These are phyloP conservation scores for Hyphantria cunea DNA, from an alignment of 1,140 invertebrate genomes.

Conservation along the genomic window DNA sequence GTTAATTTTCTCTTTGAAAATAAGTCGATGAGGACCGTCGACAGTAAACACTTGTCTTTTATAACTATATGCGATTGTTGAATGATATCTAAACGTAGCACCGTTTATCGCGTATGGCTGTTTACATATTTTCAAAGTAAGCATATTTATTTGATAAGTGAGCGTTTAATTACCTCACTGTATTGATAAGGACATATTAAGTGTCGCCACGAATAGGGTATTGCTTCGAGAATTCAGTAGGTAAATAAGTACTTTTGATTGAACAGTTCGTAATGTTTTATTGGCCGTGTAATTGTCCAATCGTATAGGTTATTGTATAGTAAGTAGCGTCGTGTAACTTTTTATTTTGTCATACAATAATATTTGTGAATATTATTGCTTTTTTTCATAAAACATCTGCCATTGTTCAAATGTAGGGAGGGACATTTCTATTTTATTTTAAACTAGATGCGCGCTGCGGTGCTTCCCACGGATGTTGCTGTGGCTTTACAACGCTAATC, in stretches of 20 bases:
- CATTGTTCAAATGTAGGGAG: too few species aligned
- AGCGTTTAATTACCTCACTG: slow-evolving; percentile 35
- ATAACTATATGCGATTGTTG: not conserved
- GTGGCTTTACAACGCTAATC: too few species aligned
- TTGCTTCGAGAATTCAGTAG: not conserved
- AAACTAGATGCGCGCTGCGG: too few species aligned
- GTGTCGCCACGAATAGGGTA: slow-evolving; percentile 1
- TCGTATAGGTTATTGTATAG: not conserved
- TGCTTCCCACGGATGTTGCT: too few species aligned
- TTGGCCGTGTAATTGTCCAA: slow-evolving; percentile 1
- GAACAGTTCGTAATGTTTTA: slow-evolving; percentile 8
- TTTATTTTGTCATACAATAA: not conserved
- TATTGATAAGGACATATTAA: slow-evolving; percentile 35
- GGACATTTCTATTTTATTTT: too few species aligned
- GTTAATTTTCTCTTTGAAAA: not conserved
- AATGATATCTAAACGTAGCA: slow-evolving; percentile 1
- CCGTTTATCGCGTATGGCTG: slow-evolving; percentile 14
- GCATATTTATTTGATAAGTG: slow-evolving; percentile 35
- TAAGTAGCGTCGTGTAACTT: not conserved
- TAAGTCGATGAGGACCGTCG: not conserved
- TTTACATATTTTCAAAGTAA: slow-evolving; percentile 17
- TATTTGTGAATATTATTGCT: not conserved
- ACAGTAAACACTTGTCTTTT: slow-evolving; percentile 9
- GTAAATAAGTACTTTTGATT: slow-evolving; percentile 9
- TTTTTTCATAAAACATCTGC: not conserved